Evolutionary conservation across 2,797 vertebrate genomes (phyloP).

Genomic region (Pseudomugil gertrudae): DNA sequence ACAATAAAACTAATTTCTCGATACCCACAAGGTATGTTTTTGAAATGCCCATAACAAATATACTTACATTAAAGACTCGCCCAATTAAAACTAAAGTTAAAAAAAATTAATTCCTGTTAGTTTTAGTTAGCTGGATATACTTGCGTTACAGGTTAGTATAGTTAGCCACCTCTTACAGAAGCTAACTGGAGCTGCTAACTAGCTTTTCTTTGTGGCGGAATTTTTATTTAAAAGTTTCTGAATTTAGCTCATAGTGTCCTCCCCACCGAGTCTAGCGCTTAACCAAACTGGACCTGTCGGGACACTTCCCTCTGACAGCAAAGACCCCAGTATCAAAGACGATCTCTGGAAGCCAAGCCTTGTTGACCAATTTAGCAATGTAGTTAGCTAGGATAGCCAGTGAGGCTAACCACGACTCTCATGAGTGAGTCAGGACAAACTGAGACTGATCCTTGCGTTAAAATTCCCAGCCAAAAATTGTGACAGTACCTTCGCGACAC

Average conservation of each 20-base stretch:
- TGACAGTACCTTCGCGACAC: constrained; percentile 51
- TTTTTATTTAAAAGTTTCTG: constrained; percentile 38
- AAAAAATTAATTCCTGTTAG: constrained; percentile 8
- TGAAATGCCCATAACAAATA: not conserved
- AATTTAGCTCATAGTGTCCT: not conserved
- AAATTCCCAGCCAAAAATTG: constrained; percentile 7
- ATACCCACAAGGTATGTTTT: not conserved
- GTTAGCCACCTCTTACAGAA: constrained; percentile 40
- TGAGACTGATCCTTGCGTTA: constrained; percentile 71
- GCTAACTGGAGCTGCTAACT: constrained; percentile 56
- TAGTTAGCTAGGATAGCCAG: constrained; percentile 59
- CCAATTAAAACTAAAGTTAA: constrained; percentile 2
- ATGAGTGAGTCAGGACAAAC: constrained; percentile 69
- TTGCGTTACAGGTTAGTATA: constrained; percentile 21
- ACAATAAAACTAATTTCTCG: not conserved
- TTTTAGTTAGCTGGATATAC: constrained; percentile 21
- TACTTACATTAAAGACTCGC: no score
- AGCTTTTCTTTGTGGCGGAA: constrained; percentile 36
- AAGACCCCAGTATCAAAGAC: constrained; percentile 20
- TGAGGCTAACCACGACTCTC: constrained; percentile 57
- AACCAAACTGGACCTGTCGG: constrained; percentile 4
- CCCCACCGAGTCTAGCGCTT: constrained; percentile 8
- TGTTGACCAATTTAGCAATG: constrained; percentile 54
- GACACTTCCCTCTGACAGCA: constrained; percentile 18
- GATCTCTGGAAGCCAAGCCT: constrained; percentile 23